A percentile compares a stretch with the other conserved stretches of the same genome.
phyloP scores from a whole-genome alignment of 2,113 vertebrate genomes.

The Nibea coibor region DNA sequence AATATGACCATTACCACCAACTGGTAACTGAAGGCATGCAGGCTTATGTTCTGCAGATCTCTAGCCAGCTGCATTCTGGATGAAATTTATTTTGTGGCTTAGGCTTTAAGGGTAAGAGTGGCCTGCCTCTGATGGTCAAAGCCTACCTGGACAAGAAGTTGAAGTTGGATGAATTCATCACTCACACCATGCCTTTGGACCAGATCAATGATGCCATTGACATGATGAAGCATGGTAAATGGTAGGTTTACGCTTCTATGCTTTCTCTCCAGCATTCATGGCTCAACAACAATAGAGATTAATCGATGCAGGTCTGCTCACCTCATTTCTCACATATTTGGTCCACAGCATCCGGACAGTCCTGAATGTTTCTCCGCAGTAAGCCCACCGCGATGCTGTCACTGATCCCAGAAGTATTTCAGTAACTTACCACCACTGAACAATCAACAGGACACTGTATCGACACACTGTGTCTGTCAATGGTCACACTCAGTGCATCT shows the following conservation, averaged over 20 bases:
- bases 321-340: constrained; percentile 11
- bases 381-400: not conserved
- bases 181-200: constrained; percentile 83
- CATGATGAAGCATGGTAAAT: constrained; percentile 82
- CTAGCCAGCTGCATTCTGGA: not conserved
- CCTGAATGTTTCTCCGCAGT: constrained; percentile 81
- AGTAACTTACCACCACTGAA: not conserved
- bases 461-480: not conserved
- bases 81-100: not conserved
- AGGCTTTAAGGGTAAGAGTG: constrained; percentile 86
- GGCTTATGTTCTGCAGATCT: not conserved
- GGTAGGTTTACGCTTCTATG: constrained; percentile 64
- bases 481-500: too few relatives aligned
- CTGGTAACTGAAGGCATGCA: not conserved
- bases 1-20: not conserved
- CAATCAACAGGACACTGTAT: too few relatives aligned
- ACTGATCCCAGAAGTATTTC: not conserved
- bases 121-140: constrained; percentile 80
- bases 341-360: constrained; percentile 89
- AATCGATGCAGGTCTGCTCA: not conserved
- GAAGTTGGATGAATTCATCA: constrained; percentile 84
- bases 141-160: constrained; percentile 86
- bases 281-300: not conserved
- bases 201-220: constrained; percentile 85
- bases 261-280: not conserved